Evolutionary conservation across 2,797 vertebrate species (phyloP), one percentile per base, ranked within the genome.

Genomic region (Pseudochaenichthys georgianus): DNA sequence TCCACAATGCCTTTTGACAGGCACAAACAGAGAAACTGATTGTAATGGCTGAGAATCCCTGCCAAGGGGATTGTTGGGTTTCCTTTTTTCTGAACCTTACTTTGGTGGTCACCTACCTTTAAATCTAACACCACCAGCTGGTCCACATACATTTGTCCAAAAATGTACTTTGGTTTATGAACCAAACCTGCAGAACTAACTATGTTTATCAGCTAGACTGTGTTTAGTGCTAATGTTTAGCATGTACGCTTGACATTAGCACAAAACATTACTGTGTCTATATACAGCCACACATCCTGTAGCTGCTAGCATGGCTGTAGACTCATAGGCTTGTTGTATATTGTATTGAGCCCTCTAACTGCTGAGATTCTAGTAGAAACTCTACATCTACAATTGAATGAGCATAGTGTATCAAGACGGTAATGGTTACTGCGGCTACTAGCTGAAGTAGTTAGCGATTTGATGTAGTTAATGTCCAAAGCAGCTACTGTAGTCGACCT

Each of bases 1-100:
- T 68, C 50, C 46, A 28, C 64, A 38, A 19, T 67, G 65, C 21
- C 73, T 78, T 66, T 63, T 86, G 23, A 70, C 38, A 9, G 52
- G 8, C 23, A 57, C 64, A 59, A 31, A 80, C 48, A 74, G 9
- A 53, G 50, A 13, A 21, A 45, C 16, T 41, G 31, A 41, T 48
- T 59, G 28, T n/a, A n/a, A 43, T 50, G 34, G 17, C 31, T 50
- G 7, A 48, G n/a, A 31, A 38, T 46, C 52, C 17, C 43, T 17
- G 46, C 8, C 17, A n/a, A 45, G 45, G 34, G 46, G 46, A 28
- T 42, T 51, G 31, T 16, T 52, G 41, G 50, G 3, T 57, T 41
- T 28, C 57, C 42, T 50, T 48, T 50, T 13, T 9, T 15, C 10
- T 57, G 12, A 38, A 48, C 45, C 13, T 12, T 17, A 13, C 48